phyloP scores from a whole-genome alignment of 2,113 vertebrate genomes.

The Cyprinodon tularosa region DNA sequence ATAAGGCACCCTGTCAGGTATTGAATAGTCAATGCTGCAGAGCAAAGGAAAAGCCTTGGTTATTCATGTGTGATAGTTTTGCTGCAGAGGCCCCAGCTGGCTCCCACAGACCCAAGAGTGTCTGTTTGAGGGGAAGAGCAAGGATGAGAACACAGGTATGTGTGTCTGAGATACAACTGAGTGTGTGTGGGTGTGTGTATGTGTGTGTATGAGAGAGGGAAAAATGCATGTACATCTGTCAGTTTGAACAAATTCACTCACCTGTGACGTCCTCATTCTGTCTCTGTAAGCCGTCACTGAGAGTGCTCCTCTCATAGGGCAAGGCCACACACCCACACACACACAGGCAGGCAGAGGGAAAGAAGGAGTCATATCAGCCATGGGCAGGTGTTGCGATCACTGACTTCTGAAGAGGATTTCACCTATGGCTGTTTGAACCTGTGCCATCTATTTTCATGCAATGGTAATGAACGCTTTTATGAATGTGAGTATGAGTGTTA shows the following conservation, averaged over 20 bases:
- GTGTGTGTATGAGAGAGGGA: neutral
- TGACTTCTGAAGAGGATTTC: slow-evolving; percentile 73
- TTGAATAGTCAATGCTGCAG: slow-evolving; percentile 59
- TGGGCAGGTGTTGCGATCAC: slow-evolving; percentile 75
- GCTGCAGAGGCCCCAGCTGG: slow-evolving; percentile 65
- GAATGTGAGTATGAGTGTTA: slow-evolving; percentile 11
- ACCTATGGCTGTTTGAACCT: slow-evolving; percentile 60
- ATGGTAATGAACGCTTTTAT: slow-evolving; percentile 55
- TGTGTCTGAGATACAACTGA: slow-evolving; percentile 34
- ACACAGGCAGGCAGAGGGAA: slow-evolving; percentile 19
- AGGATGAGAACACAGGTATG: slow-evolving; percentile 2
- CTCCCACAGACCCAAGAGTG: slow-evolving; percentile 20
- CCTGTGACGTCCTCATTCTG: slow-evolving; percentile 81
- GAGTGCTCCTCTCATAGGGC: slow-evolving; percentile 60
- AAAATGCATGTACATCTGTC: slow-evolving; percentile 56
- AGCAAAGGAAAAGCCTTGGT: slow-evolving; percentile 55
- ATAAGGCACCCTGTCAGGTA: slow-evolving; percentile 58
- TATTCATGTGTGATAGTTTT: slow-evolving; percentile 68
- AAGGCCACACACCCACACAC: slow-evolving; percentile 32
- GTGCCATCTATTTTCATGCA: slow-evolving; percentile 55
- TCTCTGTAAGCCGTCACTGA: slow-evolving; percentile 71
- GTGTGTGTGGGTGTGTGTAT: slow-evolving; percentile 25
- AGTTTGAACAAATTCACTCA: slow-evolving; percentile 72
- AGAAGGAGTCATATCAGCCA: slow-evolving; percentile 62
- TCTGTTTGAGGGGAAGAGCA: neutral